phyloP scores from a whole-genome alignment of 2,888 invertebrate species.

The Drosophila acutilabella region DNA sequence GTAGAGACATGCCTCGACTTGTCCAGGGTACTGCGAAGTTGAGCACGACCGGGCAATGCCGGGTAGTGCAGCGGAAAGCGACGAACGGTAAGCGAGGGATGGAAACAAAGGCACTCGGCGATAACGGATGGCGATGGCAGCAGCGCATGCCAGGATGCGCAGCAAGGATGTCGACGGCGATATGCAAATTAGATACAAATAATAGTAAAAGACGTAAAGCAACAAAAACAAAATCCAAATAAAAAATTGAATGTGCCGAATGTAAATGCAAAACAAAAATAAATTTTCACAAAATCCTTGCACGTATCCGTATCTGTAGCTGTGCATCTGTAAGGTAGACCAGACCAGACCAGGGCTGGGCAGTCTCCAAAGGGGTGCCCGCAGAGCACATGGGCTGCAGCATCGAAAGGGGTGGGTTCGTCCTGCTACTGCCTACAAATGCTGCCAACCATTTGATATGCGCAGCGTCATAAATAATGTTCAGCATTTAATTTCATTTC shows the following conservation, averaged over 20 bases:
- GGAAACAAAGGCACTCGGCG: conserved; percentile 51
- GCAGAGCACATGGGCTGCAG: conserved; percentile 26
- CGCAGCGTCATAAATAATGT: conserved; percentile 79
- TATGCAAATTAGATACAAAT: conserved; percentile 83
- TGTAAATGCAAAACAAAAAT: conserved; percentile 73
- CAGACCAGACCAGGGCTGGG: conserved; percentile 2
- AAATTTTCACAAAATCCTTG: conserved; percentile 72
- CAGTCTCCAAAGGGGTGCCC: conserved; percentile 57
- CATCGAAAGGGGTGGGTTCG: conserved; percentile 17
- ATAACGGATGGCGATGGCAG: conserved; percentile 45
- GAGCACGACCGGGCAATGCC: conserved; percentile 16
- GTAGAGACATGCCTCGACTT: background rate
- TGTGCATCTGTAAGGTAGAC: conserved; percentile 61
- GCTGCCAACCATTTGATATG: conserved; percentile 75
- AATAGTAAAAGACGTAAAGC: conserved; percentile 49
- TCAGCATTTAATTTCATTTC: conserved; percentile 81
- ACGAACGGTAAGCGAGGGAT: background rate
- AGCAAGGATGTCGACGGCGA: conserved; percentile 64
- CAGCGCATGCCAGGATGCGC: conserved; percentile 69
- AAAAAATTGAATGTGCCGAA: conserved; percentile 44
- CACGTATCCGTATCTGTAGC: conserved; percentile 62
- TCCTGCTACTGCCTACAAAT: conserved; percentile 14
- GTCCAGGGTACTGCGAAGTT: conserved; percentile 23
- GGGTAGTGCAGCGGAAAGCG: conserved; percentile 20
- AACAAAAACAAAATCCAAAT: conserved; percentile 12